These are phyloP conservation scores for Cerceris ruficornis DNA, from an alignment of 2,888 invertebrate genomes.

Conservation along the genomic window DNA sequence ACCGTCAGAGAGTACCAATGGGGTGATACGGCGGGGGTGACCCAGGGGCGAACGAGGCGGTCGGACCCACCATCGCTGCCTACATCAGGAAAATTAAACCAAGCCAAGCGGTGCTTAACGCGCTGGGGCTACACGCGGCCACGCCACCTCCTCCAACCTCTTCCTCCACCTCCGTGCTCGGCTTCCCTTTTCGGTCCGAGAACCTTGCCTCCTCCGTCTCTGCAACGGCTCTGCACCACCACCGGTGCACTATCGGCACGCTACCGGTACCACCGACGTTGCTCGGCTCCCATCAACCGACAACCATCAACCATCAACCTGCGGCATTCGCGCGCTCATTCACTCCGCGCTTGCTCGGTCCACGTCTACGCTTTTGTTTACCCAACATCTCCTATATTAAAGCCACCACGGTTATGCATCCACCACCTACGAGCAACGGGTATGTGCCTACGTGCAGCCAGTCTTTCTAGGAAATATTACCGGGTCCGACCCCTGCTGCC, in stretches of 20 bases:
- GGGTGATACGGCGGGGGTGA: slow-evolving; percentile 68
- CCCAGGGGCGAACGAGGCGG: slow-evolving; percentile 72
- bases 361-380: slow-evolving; percentile 79
- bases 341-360: slow-evolving; percentile 67
- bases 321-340: slow-evolving; percentile 65
- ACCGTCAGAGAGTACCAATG: slow-evolving; percentile 61
- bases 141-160: slow-evolving; percentile 65
- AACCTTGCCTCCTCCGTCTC: slow-evolving; percentile 58
- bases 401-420: slow-evolving; percentile 63
- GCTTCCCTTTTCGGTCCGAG: slow-evolving; percentile 66
- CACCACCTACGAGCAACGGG: slow-evolving; percentile 11
- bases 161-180: slow-evolving; percentile 60
- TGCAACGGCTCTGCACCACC: slow-evolving; percentile 30
- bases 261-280: slow-evolving; percentile 43
- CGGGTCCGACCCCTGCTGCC: slow-evolving; percentile 36
- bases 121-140: slow-evolving; percentile 75
- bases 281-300: slow-evolving; percentile 2
- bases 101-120: slow-evolving; percentile 81
- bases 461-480: slow-evolving; percentile 65
- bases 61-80: slow-evolving; percentile 78
- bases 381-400: slow-evolving; percentile 80
- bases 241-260: slow-evolving; percentile 45
- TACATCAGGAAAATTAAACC: slow-evolving; percentile 82
- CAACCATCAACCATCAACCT: slow-evolving; percentile 54
- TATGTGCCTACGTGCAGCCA: slow-evolving; percentile 43